A percentile compares a stretch with the other conserved stretches of the same genome.
Conservation (phyloP, 23 tunicate genomes). For the Styela plicata region DNA sequence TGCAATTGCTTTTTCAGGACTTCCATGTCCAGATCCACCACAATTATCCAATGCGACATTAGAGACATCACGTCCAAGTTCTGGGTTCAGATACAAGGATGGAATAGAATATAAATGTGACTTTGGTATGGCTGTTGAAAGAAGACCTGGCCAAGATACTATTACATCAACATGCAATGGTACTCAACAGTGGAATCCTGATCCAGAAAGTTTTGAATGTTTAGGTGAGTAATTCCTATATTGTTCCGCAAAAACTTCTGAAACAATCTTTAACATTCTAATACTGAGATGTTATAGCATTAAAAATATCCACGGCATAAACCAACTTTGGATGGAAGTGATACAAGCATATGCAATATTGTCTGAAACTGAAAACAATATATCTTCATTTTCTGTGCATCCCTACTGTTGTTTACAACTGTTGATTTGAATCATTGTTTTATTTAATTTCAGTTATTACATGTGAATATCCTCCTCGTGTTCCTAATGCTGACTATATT, state of each 20-base stretch:
- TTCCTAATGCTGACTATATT: slow-evolving; percentile 28
- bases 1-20: slow-evolving; percentile 43
- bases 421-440: too few relatives aligned
- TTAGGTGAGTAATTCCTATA: slow-evolving; percentile 14
- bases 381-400: neutral
- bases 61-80: slow-evolving; percentile 29
- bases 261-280: too few relatives aligned
- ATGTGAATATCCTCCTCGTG: slow-evolving; percentile 40
- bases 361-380: neutral
- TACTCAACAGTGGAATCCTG: slow-evolving; percentile 55
- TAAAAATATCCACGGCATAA: too few relatives aligned
- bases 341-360: neutral
- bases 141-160: slow-evolving; percentile 4
- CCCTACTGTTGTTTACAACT: neutral
- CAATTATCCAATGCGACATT: slow-evolving; percentile 15
- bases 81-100: slow-evolving; percentile 32
- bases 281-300: too few relatives aligned
- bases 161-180: slow-evolving; percentile 22
- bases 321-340: neutral
- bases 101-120: slow-evolving; percentile 38
- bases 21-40: slow-evolving; percentile 67
- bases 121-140: slow-evolving; percentile 23
- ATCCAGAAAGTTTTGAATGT: slow-evolving; percentile 33
- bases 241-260: neutral
- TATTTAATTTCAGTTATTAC: slow-evolving; percentile 32